These are phyloP conservation scores for Podargus strigoides DNA, from an alignment of 2,797 vertebrate genomes.

Conservation along the genomic window DNA sequence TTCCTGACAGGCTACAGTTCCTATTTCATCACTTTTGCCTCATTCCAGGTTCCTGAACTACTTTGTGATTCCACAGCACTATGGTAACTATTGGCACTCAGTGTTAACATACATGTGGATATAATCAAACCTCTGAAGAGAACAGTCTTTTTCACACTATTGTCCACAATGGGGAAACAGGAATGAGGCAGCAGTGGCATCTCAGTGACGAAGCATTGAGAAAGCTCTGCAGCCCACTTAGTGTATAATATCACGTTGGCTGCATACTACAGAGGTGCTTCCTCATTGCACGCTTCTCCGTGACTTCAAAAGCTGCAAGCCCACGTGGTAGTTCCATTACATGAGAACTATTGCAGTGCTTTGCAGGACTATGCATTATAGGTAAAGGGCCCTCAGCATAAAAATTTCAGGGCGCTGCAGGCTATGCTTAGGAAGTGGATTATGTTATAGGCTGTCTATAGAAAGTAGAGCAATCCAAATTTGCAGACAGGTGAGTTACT, in stretches of 20 bases:
- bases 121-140: background rate
- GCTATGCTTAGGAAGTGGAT: background rate
- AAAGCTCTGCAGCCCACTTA: background rate
- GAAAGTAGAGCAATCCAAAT: background rate
- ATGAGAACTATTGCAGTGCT: background rate
- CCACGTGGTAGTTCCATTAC: background rate
- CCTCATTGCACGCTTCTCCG: fast-evolving
- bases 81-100: background rate
- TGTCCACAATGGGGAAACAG: too few species aligned
- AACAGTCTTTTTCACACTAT: background rate
- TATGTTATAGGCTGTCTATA: background rate
- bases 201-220: fast-evolving
- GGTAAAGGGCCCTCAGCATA: background rate
- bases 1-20: background rate
- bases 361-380: fast-evolving
- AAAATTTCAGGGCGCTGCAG: background rate
- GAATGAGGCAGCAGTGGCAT: background rate
- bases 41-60: background rate
- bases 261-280: background rate
- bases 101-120: background rate
- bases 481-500: background rate
- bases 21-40: background rate
- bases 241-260: fast-evolving
- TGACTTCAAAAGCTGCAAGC: background rate
- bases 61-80: background rate